phyloP scores from a whole-genome alignment of 1,140 invertebrate species.

The Diprion similis region DNA sequence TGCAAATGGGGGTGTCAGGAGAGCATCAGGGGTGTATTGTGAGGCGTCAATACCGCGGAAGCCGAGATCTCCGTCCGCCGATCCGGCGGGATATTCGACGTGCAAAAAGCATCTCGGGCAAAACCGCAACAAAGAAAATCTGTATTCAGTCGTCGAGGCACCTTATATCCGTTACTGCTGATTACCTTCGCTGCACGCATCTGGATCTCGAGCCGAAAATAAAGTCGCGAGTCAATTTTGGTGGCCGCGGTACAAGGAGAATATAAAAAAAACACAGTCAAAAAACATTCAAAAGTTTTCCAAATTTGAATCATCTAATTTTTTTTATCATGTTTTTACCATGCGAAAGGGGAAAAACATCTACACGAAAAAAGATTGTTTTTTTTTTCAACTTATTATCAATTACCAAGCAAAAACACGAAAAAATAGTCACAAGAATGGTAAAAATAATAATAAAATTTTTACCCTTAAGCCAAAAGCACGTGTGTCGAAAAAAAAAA shows the following conservation, averaged over 20 bases:
- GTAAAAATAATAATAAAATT: too few relatives aligned
- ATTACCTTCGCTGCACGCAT: constrained; percentile 34
- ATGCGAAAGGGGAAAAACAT: too few relatives aligned
- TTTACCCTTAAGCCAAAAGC: too few relatives aligned
- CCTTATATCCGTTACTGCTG: constrained; percentile 40
- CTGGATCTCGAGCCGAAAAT: too few relatives aligned
- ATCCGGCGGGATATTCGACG: constrained; percentile 16
- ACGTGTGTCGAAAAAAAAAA: too few relatives aligned
- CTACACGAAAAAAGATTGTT: too few relatives aligned
- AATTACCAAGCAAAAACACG: too few relatives aligned
- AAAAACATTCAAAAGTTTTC: neutral
- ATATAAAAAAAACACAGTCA: neutral
- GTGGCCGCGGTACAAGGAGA: neutral
- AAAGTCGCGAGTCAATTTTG: too few relatives aligned
- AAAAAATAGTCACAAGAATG: too few relatives aligned
- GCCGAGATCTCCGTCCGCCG: constrained; percentile 43
- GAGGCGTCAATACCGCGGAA: constrained; percentile 51
- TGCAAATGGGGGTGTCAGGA: constrained; percentile 51
- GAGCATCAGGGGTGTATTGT: constrained; percentile 54
- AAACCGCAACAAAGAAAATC: constrained; percentile 32
- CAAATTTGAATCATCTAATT: too few relatives aligned
- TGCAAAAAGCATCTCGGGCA: constrained; percentile 24
- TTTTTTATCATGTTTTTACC: too few relatives aligned
- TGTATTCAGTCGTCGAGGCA: constrained; percentile 34
- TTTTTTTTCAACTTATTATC: too few relatives aligned